A percentile compares a stretch with the other conserved stretches of the same genome.
phyloP scores from a whole-genome alignment of 2,113 vertebrate genomes.

The Bettongia penicillata region DNA sequence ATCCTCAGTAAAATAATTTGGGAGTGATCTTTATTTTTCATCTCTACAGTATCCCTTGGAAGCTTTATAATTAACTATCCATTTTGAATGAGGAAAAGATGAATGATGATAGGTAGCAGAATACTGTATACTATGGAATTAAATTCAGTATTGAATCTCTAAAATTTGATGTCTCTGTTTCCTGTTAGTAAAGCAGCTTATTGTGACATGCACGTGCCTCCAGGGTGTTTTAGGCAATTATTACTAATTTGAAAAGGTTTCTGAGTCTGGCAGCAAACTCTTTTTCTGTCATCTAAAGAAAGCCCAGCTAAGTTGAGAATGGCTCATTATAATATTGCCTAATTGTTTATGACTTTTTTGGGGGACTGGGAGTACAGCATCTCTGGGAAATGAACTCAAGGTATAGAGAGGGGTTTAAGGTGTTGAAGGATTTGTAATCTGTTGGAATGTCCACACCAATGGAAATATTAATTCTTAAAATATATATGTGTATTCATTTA shows the following conservation, averaged over 20 bases:
- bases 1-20: slow-evolving; percentile 49
- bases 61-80: slow-evolving; percentile 45
- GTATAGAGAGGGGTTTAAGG: no score
- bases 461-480: neutral
- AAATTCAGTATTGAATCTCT: neutral
- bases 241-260: neutral
- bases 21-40: slow-evolving; percentile 16
- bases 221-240: neutral
- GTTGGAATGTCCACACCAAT: neutral
- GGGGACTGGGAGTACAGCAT: neutral
- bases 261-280: neutral
- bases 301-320: neutral
- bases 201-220: neutral
- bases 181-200: neutral
- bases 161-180: neutral
- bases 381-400: neutral
- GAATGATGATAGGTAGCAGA: slow-evolving; percentile 32
- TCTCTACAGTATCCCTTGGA: slow-evolving; percentile 6
- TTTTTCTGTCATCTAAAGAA: neutral
- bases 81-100: slow-evolving; percentile 39
- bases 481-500: neutral
- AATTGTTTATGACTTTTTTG: neutral
- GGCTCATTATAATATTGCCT: neutral
- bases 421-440: neutral
- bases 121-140: slow-evolving; percentile 11